Conservation (phyloP, 2,797 vertebrate species). For the Hapalemur alaotrensis region DNA sequence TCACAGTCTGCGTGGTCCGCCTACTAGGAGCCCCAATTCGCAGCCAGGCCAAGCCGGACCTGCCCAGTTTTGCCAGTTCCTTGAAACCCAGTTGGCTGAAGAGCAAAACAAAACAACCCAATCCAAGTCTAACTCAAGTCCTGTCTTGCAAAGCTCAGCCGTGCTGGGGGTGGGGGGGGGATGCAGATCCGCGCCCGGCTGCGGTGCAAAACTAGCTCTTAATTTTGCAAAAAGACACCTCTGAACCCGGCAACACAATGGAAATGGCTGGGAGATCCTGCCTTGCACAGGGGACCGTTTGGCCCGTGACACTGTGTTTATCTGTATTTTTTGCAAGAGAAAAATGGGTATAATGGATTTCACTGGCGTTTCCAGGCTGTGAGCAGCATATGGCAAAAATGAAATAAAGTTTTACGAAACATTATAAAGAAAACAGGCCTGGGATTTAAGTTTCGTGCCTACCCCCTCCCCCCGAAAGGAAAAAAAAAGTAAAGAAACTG, state of each 20-base stretch:
- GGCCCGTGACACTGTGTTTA: not conserved
- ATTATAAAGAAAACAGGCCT: constrained; percentile 54
- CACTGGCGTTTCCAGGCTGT: constrained; percentile 33
- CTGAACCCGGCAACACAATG: not conserved
- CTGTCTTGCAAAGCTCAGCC: constrained; percentile 79
- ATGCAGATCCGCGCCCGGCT: not conserved
- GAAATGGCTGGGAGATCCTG: not conserved
- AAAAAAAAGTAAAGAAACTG: constrained; percentile 83
- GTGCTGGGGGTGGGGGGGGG: constrained; percentile 24
- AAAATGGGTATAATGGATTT: constrained; percentile 31
- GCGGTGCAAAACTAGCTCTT: not conserved
- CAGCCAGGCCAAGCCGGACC: constrained; percentile 71
- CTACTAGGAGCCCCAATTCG: not conserved
- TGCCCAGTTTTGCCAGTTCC: constrained; percentile 83
- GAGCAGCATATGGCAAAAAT: constrained; percentile 47
- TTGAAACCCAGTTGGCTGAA: constrained; percentile 83
- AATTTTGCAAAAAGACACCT: not conserved
- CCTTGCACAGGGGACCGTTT: not conserved
- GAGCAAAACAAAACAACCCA: constrained; percentile 78
- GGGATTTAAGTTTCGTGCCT: constrained; percentile 64
- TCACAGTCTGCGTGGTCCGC: not conserved
- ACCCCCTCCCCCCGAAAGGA: not conserved
- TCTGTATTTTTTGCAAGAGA: constrained; percentile 41
- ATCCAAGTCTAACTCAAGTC: constrained; percentile 81
- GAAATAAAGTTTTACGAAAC: constrained; percentile 63